Evolutionary conservation across 1,140 invertebrate genomes (phyloP).

Genomic region (Drosophila sp.): DNA sequence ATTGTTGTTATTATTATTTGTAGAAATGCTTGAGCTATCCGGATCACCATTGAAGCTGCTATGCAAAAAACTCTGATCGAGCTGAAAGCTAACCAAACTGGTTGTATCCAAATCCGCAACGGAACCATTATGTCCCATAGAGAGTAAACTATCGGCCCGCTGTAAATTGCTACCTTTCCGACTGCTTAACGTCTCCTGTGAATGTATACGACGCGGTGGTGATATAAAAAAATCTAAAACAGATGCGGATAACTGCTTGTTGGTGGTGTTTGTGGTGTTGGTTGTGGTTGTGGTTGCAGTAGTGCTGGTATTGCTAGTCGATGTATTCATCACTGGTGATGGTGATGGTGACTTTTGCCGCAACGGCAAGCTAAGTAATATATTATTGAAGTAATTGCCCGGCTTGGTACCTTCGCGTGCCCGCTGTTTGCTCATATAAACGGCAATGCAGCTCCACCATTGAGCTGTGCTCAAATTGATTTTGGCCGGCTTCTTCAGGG

Average conservation of each 20-base stretch:
- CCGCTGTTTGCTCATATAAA: constrained; percentile 85
- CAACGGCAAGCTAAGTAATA: constrained; percentile 67
- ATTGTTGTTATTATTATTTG: constrained; percentile 23
- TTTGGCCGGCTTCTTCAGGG: constrained; percentile 47
- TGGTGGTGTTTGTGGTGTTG: constrained; percentile 32
- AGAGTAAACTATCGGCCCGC: constrained; percentile 62
- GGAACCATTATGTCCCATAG: constrained; percentile 51
- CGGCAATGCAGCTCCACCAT: constrained; percentile 84
- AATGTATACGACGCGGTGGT: constrained; percentile 67
- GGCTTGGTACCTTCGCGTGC: constrained; percentile 59
- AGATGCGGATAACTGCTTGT: constrained; percentile 36
- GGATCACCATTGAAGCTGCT: constrained; percentile 47
- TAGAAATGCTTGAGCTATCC: constrained; percentile 40
- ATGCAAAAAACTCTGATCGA: constrained; percentile 48
- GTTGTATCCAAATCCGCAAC: constrained; percentile 53
- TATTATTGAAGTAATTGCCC: constrained; percentile 77
- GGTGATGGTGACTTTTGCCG: constrained; percentile 51
- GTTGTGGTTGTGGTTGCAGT: constrained; percentile 13
- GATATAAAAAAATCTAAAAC: constrained; percentile 53
- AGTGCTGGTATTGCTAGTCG: constrained; percentile 34
- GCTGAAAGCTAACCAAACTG: constrained; percentile 57
- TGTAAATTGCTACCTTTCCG: constrained; percentile 37
- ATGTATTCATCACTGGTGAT: constrained; percentile 37
- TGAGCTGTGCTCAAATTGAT: constrained; percentile 54
- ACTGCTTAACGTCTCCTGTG: constrained; percentile 65